Conservation (phyloP, 2,113 vertebrate species). For the Carettochelys insculpta region DNA sequence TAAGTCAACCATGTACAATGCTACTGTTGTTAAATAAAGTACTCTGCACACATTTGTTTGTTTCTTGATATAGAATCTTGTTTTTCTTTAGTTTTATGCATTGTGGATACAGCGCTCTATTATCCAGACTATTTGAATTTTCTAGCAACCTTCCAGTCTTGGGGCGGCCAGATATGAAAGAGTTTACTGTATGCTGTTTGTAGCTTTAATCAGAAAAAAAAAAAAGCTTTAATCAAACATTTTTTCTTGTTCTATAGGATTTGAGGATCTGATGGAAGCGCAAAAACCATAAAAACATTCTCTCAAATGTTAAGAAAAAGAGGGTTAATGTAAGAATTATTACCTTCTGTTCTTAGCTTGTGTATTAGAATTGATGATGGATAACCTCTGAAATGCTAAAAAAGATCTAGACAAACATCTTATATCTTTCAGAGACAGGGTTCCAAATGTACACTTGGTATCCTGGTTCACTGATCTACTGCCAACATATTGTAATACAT, state of each 20-base stretch:
- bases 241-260: background rate
- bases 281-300: too few species aligned
- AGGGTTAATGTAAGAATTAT: background rate
- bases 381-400: background rate
- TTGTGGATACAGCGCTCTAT: too few species aligned
- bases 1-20: too few species aligned
- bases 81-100: too few species aligned
- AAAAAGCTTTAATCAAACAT: background rate
- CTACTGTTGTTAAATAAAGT: too few species aligned
- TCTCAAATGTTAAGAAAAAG: background rate
- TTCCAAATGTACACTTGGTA: background rate
- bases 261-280: background rate
- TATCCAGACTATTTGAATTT: too few species aligned
- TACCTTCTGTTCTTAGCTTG: background rate
- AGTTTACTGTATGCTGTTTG: too few species aligned
- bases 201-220: too few species aligned
- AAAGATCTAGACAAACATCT: background rate
- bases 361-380: background rate
- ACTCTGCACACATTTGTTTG: too few species aligned
- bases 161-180: too few species aligned
- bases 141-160: too few species aligned
- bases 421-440: background rate
- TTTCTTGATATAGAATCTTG: too few species aligned
- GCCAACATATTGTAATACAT: background rate
- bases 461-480: background rate